Conservation (phyloP, 1,140 invertebrate genomes). For the Dendroctonus ponderosae region DNA sequence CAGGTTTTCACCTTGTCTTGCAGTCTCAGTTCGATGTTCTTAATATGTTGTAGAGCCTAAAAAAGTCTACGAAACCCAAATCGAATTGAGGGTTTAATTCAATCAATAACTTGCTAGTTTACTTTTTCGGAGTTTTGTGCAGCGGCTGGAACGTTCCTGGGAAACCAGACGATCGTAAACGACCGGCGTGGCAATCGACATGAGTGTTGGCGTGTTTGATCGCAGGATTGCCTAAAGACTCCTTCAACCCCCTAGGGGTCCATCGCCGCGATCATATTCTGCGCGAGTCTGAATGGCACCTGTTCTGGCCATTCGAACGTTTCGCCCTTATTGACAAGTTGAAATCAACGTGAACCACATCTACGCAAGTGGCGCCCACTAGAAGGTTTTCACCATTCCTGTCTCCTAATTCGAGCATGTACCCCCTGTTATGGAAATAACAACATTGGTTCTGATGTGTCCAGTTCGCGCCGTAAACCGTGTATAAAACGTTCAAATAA, state of each 20-base stretch:
- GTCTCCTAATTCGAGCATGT: slow-evolving; percentile 95
- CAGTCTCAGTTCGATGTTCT: slow-evolving; percentile 79
- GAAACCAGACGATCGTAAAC: slow-evolving; percentile 94
- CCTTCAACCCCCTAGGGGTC: slow-evolving; percentile 90
- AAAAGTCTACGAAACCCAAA: slow-evolving; percentile 17
- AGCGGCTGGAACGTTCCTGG: slow-evolving; percentile 47
- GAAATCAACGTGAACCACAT: slow-evolving; percentile 97
- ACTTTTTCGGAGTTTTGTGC: slow-evolving; percentile 55
- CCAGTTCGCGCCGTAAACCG: slow-evolving; percentile 81
- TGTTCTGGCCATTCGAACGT: slow-evolving; percentile 85
- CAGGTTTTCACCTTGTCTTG: slow-evolving; percentile 76
- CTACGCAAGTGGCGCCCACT: slow-evolving; percentile 86
- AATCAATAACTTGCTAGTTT: slow-evolving; percentile 67
- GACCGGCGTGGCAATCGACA: slow-evolving; percentile 92
- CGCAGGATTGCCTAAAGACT: slow-evolving; percentile 84
- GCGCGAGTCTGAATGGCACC: slow-evolving; percentile 95
- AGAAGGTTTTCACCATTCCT: slow-evolving; percentile 97
- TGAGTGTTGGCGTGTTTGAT: slow-evolving; percentile 81
- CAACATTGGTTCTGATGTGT: slow-evolving; percentile 88
- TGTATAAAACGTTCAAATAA: slow-evolving; percentile 39
- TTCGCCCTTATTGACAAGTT: slow-evolving; percentile 95
- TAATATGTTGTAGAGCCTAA: slow-evolving; percentile 74
- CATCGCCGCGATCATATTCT: slow-evolving; percentile 96
- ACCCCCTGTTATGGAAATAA: slow-evolving; percentile 98
- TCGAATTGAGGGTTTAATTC: not conserved